Evolutionary conservation across 2,113 vertebrate genomes (phyloP).

Genomic region (Corydoras maculifer): DNA sequence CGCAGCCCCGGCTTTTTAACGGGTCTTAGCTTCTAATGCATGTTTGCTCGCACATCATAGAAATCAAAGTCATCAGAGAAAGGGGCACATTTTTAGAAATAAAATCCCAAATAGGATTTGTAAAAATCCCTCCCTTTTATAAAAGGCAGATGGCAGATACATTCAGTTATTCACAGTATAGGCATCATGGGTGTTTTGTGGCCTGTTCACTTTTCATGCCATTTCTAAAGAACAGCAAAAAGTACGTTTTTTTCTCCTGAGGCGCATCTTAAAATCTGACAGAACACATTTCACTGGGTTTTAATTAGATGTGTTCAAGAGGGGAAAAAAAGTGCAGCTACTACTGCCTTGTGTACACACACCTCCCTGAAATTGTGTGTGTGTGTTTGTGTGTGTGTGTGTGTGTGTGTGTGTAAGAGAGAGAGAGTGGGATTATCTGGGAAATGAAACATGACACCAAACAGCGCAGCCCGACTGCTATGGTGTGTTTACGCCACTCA

Average conservation of each 20-base stretch:
- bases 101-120: background rate
- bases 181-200: background rate
- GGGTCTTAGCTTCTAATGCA: slow-evolving; percentile 15
- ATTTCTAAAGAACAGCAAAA: slow-evolving; percentile 9
- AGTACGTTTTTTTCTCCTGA: background rate
- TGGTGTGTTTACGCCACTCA: slow-evolving; percentile 43
- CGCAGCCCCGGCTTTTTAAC: slow-evolving; percentile 18
- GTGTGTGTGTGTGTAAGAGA: background rate
- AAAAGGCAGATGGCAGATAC: slow-evolving; percentile 9
- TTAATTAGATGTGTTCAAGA: slow-evolving; percentile 36
- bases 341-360: slow-evolving; percentile 81
- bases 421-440: slow-evolving; percentile 31
- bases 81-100: slow-evolving; percentile 4
- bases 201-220: slow-evolving; percentile 8
- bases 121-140: background rate
- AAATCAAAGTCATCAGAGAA: slow-evolving; percentile 13
- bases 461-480: slow-evolving; percentile 32
- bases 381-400: slow-evolving; percentile 7
- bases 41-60: slow-evolving; percentile 10
- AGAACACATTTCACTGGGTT: slow-evolving; percentile 22
- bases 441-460: slow-evolving; percentile 62
- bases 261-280: slow-evolving; percentile 10
- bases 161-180: background rate
- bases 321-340: slow-evolving; percentile 37
- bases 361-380: slow-evolving; percentile 63